phyloP scores from a whole-genome alignment of 2,113 vertebrate genomes.

The Labeo catla region DNA sequence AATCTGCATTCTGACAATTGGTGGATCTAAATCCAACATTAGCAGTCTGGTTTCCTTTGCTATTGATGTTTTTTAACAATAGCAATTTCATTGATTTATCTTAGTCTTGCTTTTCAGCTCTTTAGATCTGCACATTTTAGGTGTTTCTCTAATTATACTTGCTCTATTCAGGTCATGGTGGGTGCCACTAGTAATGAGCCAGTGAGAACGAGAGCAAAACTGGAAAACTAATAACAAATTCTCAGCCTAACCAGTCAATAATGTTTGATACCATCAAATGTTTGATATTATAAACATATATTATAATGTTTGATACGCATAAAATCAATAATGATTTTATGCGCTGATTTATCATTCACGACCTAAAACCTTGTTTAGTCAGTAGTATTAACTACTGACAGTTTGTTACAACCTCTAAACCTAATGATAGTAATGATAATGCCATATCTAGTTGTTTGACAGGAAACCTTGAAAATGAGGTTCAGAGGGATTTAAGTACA shows the following conservation, averaged over 20 bases:
- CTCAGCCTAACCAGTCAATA: not conserved
- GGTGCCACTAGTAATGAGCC: not conserved
- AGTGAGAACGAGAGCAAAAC: not conserved
- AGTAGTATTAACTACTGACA: not conserved
- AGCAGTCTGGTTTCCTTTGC: conserved; percentile 64
- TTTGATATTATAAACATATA: too few relatives aligned
- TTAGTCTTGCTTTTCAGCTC: not conserved
- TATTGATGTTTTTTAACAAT: not conserved
- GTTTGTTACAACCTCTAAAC: not conserved
- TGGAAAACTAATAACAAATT: not conserved
- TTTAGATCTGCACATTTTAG: not conserved
- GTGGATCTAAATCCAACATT: conserved; percentile 50
- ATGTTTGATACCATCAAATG: too few relatives aligned
- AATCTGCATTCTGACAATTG: not conserved
- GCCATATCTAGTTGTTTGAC: too few relatives aligned
- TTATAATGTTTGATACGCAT: too few relatives aligned
- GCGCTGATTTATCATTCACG: not conserved
- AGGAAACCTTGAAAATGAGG: too few relatives aligned
- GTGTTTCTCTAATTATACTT: not conserved
- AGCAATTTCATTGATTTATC: not conserved
- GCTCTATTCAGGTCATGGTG: not conserved
- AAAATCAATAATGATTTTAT: too few relatives aligned
- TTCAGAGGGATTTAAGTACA: too few relatives aligned
- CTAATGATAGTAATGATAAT: too few relatives aligned
- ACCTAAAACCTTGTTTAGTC: not conserved